A percentile compares a stretch with the other conserved stretches of the same genome.
Conservation (phyloP, 2,797 vertebrate species). For the Decapterus maruadsi region DNA sequence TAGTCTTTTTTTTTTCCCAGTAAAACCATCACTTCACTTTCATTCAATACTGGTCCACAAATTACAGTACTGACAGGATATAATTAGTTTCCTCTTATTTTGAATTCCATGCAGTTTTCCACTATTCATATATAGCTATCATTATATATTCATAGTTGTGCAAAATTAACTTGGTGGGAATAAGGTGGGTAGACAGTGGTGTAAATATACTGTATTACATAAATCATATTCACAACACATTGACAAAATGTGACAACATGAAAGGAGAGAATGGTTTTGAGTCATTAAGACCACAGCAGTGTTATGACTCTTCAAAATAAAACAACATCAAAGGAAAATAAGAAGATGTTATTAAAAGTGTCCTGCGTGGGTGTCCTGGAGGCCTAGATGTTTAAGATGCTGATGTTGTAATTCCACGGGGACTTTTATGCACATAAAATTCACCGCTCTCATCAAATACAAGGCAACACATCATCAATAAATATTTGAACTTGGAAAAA, state of each 20-base stretch:
- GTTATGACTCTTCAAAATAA: constrained; percentile 32
- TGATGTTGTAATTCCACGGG: neutral
- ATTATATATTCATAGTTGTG: too few species aligned
- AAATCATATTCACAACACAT: constrained; percentile 3
- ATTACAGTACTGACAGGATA: constrained; percentile 33
- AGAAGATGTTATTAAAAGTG: constrained; percentile 8
- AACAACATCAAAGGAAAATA: constrained; percentile 19
- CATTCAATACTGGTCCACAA: constrained; percentile 26
- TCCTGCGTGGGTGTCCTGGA: neutral
- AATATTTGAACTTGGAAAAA: neutral
- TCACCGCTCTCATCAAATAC: neutral
- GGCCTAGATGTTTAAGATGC: constrained; percentile 8
- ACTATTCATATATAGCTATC: too few species aligned
- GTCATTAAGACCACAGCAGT: constrained; percentile 34
- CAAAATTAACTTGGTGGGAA: too few species aligned
- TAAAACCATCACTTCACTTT: constrained; percentile 11
- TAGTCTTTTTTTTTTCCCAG: neutral
- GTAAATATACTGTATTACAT: constrained; percentile 8
- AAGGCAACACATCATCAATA: neutral
- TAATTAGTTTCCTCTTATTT: constrained; percentile 36
- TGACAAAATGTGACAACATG: constrained; percentile 17
- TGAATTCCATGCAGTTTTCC: neutral
- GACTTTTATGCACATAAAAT: neutral
- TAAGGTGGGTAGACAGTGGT: too few species aligned
- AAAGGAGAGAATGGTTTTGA: constrained; percentile 26